phyloP scores from a whole-genome alignment of 2,888 invertebrate species.

The Esperia sulphurella region DNA sequence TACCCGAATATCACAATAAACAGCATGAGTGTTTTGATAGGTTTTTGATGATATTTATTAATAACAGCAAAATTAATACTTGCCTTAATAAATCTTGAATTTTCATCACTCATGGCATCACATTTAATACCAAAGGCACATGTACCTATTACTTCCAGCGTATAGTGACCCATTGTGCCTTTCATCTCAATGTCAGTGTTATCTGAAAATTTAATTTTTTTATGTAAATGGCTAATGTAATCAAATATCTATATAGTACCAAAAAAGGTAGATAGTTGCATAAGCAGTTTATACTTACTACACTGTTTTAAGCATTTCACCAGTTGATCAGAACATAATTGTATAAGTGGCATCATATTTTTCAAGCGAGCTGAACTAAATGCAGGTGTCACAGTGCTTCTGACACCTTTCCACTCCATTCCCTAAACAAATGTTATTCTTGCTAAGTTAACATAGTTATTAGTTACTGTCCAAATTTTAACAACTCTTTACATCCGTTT shows the following conservation, averaged over 20 bases:
- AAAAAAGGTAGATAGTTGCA: no score
- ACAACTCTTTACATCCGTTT: no score
- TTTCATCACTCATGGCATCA: slow-evolving; percentile 65
- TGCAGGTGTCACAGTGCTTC: slow-evolving; percentile 72
- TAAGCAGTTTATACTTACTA: slow-evolving; percentile 35
- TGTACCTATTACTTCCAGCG: slow-evolving; percentile 77
- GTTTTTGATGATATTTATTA: neutral
- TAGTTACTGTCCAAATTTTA: no score
- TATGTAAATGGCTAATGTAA: slow-evolving; percentile 13
- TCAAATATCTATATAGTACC: no score
- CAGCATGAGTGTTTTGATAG: no score
- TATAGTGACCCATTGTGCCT: slow-evolving; percentile 73
- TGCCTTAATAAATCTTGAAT: slow-evolving; percentile 73
- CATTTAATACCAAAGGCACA: slow-evolving; percentile 79
- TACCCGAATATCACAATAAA: no score
- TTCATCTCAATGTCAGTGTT: slow-evolving; percentile 74
- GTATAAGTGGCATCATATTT: slow-evolving; percentile 68
- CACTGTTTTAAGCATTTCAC: slow-evolving; percentile 56
- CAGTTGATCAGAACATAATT: slow-evolving; percentile 67
- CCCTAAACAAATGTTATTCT: no score
- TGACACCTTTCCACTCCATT: slow-evolving; percentile 73
- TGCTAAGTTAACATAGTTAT: no score
- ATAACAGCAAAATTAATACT: neutral
- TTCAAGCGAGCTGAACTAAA: slow-evolving; percentile 77
- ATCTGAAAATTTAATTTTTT: slow-evolving; percentile 31